Conservation (phyloP, 2,888 invertebrate genomes). For the Trissolcus brochymenae region DNA sequence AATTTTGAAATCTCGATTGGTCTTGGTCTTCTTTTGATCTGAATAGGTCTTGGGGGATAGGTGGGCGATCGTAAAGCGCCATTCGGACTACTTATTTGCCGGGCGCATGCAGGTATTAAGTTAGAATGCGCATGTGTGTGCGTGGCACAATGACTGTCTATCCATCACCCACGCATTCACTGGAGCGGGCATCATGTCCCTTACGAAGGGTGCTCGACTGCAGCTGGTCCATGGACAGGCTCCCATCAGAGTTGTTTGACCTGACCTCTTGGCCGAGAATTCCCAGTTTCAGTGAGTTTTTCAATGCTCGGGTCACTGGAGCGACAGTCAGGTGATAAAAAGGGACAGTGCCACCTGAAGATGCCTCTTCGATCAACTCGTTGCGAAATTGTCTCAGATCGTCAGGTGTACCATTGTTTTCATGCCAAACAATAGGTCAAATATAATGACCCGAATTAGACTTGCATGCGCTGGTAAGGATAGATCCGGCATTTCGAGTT, state of each 20-base stretch:
- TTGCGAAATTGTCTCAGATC: slow-evolving; percentile 41
- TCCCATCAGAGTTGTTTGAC: slow-evolving; percentile 40
- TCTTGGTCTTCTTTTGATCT: slow-evolving; percentile 41
- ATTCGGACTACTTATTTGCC: slow-evolving; percentile 49
- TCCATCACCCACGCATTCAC: slow-evolving; percentile 73
- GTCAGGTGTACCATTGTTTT: slow-evolving; percentile 38
- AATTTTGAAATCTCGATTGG: slow-evolving; percentile 57
- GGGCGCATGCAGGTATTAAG: slow-evolving; percentile 47
- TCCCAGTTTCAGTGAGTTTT: slow-evolving; percentile 31
- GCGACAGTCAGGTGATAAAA: slow-evolving; percentile 57
- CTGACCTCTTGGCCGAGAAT: slow-evolving; percentile 41
- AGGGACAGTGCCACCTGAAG: slow-evolving; percentile 57
- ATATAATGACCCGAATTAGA: too few species aligned
- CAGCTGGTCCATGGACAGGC: slow-evolving; percentile 51
- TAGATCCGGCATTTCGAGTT: too few species aligned
- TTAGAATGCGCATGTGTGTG: slow-evolving; percentile 26
- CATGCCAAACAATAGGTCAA: not conserved
- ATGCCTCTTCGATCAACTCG: slow-evolving; percentile 29
- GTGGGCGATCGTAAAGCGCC: slow-evolving; percentile 56
- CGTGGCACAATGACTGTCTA: slow-evolving; percentile 69
- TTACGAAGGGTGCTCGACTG: slow-evolving; percentile 43
- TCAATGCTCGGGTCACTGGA: slow-evolving; percentile 50
- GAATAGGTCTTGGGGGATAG: slow-evolving; percentile 50
- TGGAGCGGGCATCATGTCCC: slow-evolving; percentile 46
- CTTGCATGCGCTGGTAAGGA: too few species aligned